A percentile compares a stretch with the other conserved stretches of the same genome.
Conservation (phyloP, 23 tunicate genomes). For the Styela clava region DNA sequence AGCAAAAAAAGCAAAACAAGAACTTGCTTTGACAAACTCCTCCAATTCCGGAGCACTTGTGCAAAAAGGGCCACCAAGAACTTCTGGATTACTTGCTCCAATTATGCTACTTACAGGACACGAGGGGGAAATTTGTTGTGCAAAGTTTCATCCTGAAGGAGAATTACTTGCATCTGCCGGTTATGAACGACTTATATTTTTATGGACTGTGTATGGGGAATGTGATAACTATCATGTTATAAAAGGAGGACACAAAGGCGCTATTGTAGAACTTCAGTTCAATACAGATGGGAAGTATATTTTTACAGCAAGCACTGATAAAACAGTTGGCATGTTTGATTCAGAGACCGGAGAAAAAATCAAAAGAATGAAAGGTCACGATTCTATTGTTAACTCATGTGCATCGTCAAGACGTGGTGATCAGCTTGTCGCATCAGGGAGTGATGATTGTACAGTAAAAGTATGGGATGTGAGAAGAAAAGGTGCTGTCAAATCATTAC, state of each 20-base stretch:
- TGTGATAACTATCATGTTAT: conserved; percentile 81
- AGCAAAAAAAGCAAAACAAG: conserved; percentile 29
- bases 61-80: conserved; percentile 48
- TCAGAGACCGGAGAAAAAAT: conserved; percentile 82
- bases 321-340: conserved; percentile 96
- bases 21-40: neutral
- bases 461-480: conserved; percentile 79
- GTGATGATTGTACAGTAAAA: conserved; percentile 92
- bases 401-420: conserved; percentile 71
- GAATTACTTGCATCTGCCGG: conserved; percentile 82
- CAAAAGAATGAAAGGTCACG: conserved; percentile 96
- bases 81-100: conserved; percentile 84
- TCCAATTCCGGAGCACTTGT: conserved; percentile 4
- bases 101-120: conserved; percentile 91
- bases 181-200: conserved; percentile 65
- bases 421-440: conserved; percentile 82
- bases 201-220: conserved; percentile 95
- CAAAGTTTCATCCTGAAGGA: conserved; percentile 90
- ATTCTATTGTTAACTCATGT: conserved; percentile 82
- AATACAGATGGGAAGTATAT: conserved; percentile 78
- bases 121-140: conserved; percentile 84
- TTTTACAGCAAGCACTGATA: conserved; percentile 86
- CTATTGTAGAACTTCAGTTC: conserved; percentile 82
- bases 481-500: conserved; percentile 62
- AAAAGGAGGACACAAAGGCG: conserved; percentile 84